phyloP scores from a whole-genome alignment of 2,113 vertebrate genomes.

The Danio rerio region GRCz12tu NC_133189.1:41351501-41352000 shows the following conservation, averaged over 20 bases:
- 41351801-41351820: constrained; percentile 93
- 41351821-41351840: constrained; percentile 79
- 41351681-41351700: constrained; percentile 94
- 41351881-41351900: not conserved
- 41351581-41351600: constrained; percentile 97
- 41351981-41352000: constrained; percentile 92
- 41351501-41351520: constrained; percentile 93
- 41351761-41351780: constrained; percentile 99
- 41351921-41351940: constrained; percentile 93
- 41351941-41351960: constrained; percentile 98
- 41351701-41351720: constrained; percentile 93
- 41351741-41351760: constrained; percentile 93
- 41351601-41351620: constrained; percentile 96
- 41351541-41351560: constrained; percentile 96
- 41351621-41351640: constrained; percentile 95
- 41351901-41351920: not conserved
- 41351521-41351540: constrained; percentile 95
- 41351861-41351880: not conserved
- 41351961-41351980: constrained; percentile 98
- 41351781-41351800: constrained; percentile 97
- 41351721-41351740: constrained; percentile 89
- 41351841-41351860: not conserved
- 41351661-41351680: constrained; percentile 97
- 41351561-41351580: constrained; percentile 95
- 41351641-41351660: constrained; percentile 93